A percentile compares a stretch with the other conserved stretches of the same genome.
These are phyloP conservation scores for Lethrus apterus DNA, from an alignment of 1,140 invertebrate genomes.

Conservation along the genomic window DNA sequence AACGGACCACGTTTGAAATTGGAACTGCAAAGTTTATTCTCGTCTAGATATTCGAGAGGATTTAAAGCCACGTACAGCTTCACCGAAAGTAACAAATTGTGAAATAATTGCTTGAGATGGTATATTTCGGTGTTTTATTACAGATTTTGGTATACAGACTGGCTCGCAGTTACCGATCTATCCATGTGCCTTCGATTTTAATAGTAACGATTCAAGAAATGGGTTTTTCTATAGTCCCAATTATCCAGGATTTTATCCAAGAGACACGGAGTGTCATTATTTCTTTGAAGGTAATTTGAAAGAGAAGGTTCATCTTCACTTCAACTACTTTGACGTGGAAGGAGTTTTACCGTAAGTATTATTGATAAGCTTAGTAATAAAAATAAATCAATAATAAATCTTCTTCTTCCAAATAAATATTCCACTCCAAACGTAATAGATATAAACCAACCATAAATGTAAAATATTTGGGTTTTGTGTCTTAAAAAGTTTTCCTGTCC, in stretches of 20 bases:
- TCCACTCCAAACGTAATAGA: too few relatives aligned
- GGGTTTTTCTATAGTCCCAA: slow-evolving; percentile 88
- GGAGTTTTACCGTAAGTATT: slow-evolving; percentile 77
- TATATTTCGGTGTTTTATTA: slow-evolving; percentile 25
- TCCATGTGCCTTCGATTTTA: slow-evolving; percentile 76
- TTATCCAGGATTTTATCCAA: slow-evolving; percentile 85
- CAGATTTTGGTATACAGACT: slow-evolving; percentile 74
- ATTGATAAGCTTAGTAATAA: neutral
- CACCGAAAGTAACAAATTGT: slow-evolving; percentile 66
- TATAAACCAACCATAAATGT: too few relatives aligned
- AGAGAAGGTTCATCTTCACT: slow-evolving; percentile 79
- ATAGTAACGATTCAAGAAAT: slow-evolving; percentile 67
- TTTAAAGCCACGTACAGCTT: slow-evolving; percentile 84
- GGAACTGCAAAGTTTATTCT: slow-evolving; percentile 68
- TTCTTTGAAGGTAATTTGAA: slow-evolving; percentile 78
- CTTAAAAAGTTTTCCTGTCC: slow-evolving; percentile 10
- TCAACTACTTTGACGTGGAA: slow-evolving; percentile 87
- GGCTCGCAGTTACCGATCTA: slow-evolving; percentile 64
- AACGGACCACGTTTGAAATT: slow-evolving; percentile 74
- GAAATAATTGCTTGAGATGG: neutral
- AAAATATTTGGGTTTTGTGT: too few relatives aligned
- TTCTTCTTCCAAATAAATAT: slow-evolving; percentile 1
- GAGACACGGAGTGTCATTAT: slow-evolving; percentile 90
- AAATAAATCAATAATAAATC: slow-evolving; percentile 1
- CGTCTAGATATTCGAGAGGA: slow-evolving; percentile 65